These are phyloP conservation scores for Adelphocoris suturalis DNA, from an alignment of 2,888 invertebrate genomes.

Conservation along the genomic window DNA sequence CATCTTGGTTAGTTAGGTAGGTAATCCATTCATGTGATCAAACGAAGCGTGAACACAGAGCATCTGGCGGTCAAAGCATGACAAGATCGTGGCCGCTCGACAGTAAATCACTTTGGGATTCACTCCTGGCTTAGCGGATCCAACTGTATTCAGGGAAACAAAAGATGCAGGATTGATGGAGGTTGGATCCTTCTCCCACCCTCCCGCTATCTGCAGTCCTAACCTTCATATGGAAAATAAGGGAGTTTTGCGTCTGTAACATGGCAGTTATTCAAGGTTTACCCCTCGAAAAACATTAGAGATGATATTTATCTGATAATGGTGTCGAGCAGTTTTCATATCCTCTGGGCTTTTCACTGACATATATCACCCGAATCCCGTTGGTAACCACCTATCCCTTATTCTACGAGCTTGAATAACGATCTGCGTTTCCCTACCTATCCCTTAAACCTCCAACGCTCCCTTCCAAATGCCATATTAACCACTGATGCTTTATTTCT, in stretches of 20 bases:
- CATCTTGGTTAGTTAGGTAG: background rate
- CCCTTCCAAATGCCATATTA: slow-evolving; percentile 8
- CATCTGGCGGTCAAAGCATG: slow-evolving; percentile 7
- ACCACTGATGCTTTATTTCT: slow-evolving; percentile 17
- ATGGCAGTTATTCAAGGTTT: slow-evolving; percentile 32
- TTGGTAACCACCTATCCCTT: slow-evolving; percentile 16
- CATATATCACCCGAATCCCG: slow-evolving; percentile 35
- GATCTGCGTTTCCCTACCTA: background rate
- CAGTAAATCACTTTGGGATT: slow-evolving; percentile 25
- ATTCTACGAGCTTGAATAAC: slow-evolving; percentile 34
- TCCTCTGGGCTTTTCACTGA: slow-evolving; percentile 39
- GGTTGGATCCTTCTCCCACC: background rate
- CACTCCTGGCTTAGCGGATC: slow-evolving; percentile 5
- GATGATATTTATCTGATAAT: slow-evolving; percentile 31
- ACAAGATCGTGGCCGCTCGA: slow-evolving; percentile 7
- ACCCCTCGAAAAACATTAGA: slow-evolving; percentile 14
- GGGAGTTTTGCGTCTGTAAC: background rate
- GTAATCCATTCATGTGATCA: background rate
- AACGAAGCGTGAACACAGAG: background rate
- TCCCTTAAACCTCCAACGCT: background rate
- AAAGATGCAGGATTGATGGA: slow-evolving; percentile 30
- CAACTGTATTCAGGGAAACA: slow-evolving; percentile 31
- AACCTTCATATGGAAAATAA: slow-evolving; percentile 34
- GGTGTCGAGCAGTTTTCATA: slow-evolving; percentile 37
- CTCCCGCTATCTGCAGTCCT: background rate